Percentiles rank a stretch among this genome's conserved stretches.
Evolutionary conservation across 1,140 invertebrate genomes (phyloP).

Genomic region (Agrilus planipennis): DNA sequence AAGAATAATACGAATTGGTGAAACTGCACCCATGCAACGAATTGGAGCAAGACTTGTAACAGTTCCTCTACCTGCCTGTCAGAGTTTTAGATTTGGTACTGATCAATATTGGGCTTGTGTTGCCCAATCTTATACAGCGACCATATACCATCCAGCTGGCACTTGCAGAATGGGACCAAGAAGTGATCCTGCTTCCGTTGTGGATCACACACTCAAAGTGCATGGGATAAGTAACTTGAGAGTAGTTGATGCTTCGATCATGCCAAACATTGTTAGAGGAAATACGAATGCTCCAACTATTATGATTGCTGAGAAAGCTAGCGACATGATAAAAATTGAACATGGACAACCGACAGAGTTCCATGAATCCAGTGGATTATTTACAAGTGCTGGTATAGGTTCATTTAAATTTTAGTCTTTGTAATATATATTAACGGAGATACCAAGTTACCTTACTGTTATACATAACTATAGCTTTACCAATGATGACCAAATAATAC

Average conservation of each 20-base stretch:
- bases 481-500: no score
- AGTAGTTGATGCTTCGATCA: slow-evolving; percentile 61
- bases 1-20: slow-evolving; percentile 28
- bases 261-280: slow-evolving; percentile 56
- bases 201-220: slow-evolving; percentile 45
- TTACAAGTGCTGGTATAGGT: no score
- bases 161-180: slow-evolving; percentile 48
- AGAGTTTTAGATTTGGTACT: slow-evolving; percentile 33
- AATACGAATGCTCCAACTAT: slow-evolving; percentile 66
- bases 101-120: slow-evolving; percentile 52
- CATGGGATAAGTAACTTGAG: slow-evolving; percentile 51
- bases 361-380: no score
- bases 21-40: slow-evolving; percentile 33
- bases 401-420: no score
- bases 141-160: slow-evolving; percentile 46
- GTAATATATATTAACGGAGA: no score
- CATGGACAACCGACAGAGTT: no score
- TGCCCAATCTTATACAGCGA: slow-evolving; percentile 44
- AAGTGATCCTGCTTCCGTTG: slow-evolving; percentile 40
- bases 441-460: no score
- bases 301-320: slow-evolving; percentile 68
- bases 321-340: slow-evolving; percentile 63
- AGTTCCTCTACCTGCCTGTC: slow-evolving; percentile 1
- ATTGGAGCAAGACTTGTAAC: background rate
- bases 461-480: no score